A percentile compares a stretch with the other conserved stretches of the same genome.
phyloP scores from a whole-genome alignment of 92 coral and sea anemone species.

The Zoanthus solanderi region DNA sequence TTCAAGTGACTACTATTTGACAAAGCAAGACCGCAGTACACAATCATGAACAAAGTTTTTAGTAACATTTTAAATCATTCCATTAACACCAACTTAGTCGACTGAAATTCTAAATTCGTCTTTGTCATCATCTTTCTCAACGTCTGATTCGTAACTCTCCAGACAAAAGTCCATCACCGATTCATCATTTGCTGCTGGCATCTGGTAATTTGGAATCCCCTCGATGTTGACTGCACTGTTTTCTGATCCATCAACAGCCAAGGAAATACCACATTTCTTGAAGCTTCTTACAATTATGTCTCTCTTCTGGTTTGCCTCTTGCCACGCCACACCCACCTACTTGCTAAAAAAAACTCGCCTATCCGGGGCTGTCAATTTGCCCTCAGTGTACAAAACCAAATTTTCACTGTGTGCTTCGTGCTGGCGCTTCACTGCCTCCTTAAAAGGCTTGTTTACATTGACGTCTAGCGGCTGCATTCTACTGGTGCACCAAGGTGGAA shows the following conservation, averaged over 20 bases:
- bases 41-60: too few species aligned
- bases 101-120: constrained; percentile 12
- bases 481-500: constrained; percentile 43
- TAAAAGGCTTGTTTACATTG: constrained; percentile 56
- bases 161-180: not conserved
- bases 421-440: constrained; percentile 49
- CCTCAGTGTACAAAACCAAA: constrained; percentile 51
- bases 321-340: too few species aligned
- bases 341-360: constrained; percentile 49
- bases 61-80: too few species aligned
- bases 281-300: too few species aligned
- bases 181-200: too few species aligned
- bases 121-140: not conserved
- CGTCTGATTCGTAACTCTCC: constrained; percentile 35
- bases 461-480: constrained; percentile 59
- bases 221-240: constrained; percentile 9
- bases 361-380: constrained; percentile 58
- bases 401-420: constrained; percentile 62
- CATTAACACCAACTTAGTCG: not conserved
- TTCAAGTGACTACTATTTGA: too few species aligned
- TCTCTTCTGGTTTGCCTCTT: too few species aligned
- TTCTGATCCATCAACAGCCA: not conserved
- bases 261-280: not conserved
- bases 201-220: constrained; percentile 16
- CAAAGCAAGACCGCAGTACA: too few species aligned